These are phyloP conservation scores for Tetragonisca angustula DNA, from an alignment of 2,888 invertebrate genomes.

Conservation along the genomic window DNA sequence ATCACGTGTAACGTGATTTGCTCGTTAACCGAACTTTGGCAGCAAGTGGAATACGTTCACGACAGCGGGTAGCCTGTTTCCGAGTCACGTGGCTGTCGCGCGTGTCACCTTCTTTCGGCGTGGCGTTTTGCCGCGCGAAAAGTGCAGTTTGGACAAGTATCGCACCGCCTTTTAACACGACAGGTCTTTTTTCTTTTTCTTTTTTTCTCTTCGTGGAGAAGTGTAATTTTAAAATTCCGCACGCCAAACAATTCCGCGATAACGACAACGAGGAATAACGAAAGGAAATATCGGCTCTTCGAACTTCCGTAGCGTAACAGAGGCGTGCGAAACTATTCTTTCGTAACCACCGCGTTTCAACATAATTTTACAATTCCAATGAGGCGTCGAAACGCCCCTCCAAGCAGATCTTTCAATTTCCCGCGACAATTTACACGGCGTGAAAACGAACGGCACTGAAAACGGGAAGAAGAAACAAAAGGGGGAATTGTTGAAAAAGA, in stretches of 20 bases:
- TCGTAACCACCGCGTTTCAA: neutral
- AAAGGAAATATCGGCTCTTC: too few relatives aligned
- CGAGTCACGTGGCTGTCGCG: constrained; percentile 1
- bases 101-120: neutral
- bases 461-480: neutral
- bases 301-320: too few relatives aligned
- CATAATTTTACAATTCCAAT: neutral
- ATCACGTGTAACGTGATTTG: constrained; percentile 63
- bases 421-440: neutral
- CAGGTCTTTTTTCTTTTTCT: too few relatives aligned
- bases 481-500: constrained; percentile 11
- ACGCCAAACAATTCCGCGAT: too few relatives aligned
- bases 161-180: neutral
- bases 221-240: too few relatives aligned
- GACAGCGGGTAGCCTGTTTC: constrained; percentile 1
- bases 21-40: constrained; percentile 59
- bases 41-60: constrained; percentile 47
- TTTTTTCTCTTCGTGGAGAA: too few relatives aligned
- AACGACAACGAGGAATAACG: too few relatives aligned
- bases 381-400: neutral
- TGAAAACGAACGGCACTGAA: neutral
- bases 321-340: neutral
- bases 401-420: neutral
- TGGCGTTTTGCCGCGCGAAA: neutral
- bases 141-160: neutral